These are phyloP conservation scores for Patella ulyssiponensis DNA, from an alignment of 2,888 invertebrate genomes.

Conservation along the genomic window DNA sequence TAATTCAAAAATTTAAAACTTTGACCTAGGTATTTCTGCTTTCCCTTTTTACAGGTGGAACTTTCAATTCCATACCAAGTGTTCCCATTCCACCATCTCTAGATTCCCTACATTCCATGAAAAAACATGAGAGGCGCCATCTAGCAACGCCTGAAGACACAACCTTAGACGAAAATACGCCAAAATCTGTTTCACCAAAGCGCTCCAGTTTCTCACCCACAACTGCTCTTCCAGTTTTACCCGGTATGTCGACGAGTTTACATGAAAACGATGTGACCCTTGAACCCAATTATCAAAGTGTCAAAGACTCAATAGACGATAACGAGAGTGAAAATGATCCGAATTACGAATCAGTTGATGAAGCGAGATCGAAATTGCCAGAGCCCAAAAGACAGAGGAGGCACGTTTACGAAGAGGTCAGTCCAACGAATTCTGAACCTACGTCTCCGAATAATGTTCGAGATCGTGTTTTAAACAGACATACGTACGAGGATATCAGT, in stretches of 20 bases:
- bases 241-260: constrained; percentile 14
- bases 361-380: constrained; percentile 51
- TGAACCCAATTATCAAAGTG: constrained; percentile 53
- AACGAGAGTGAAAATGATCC: constrained; percentile 52
- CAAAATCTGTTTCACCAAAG: constrained; percentile 27
- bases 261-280: constrained; percentile 36
- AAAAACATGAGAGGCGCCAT: constrained; percentile 51
- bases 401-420: constrained; percentile 61
- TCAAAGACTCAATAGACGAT: constrained; percentile 46
- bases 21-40: background rate
- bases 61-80: constrained; percentile 13
- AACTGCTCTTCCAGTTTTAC: constrained; percentile 22
- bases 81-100: constrained; percentile 61
- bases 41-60: background rate
- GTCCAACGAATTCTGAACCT: constrained; percentile 31
- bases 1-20: too few relatives aligned
- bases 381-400: constrained; percentile 29
- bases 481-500: constrained; percentile 61
- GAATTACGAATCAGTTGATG: constrained; percentile 65
- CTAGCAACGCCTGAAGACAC: constrained; percentile 37
- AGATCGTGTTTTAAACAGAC: constrained; percentile 51
- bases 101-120: constrained; percentile 60
- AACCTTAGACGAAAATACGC: constrained; percentile 26
- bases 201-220: constrained; percentile 32
- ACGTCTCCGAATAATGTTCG: constrained; percentile 37